Evolutionary conservation across 2,888 invertebrate genomes (phyloP).

Genomic region (Andrena praecox): DNA sequence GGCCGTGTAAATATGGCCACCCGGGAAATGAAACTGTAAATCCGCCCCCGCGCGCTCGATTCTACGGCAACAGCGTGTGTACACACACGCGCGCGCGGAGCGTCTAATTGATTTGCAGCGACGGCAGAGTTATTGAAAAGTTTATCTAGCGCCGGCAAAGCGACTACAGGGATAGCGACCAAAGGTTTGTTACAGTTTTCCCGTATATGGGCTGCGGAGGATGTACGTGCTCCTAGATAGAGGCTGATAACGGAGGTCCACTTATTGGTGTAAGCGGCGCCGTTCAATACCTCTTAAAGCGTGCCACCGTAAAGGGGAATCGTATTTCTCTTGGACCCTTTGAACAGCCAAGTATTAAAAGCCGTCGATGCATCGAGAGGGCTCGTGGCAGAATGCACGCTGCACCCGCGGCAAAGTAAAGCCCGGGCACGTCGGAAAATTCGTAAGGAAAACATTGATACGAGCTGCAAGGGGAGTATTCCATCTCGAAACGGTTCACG

Average conservation of each 20-base stretch:
- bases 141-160: background rate
- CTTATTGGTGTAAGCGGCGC: slow-evolving; percentile 53
- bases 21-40: slow-evolving; percentile 7
- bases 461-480: slow-evolving; percentile 23
- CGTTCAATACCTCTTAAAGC: slow-evolving; percentile 52
- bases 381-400: slow-evolving; percentile 40
- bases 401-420: slow-evolving; percentile 34
- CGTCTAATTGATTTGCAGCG: background rate
- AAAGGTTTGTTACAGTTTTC: background rate
- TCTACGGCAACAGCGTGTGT: background rate
- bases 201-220: background rate
- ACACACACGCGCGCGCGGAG: background rate
- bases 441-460: slow-evolving; percentile 44
- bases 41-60: background rate
- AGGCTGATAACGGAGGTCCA: slow-evolving; percentile 54
- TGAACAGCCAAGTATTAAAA: slow-evolving; percentile 58
- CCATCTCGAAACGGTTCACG: background rate
- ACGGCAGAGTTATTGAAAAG: background rate
- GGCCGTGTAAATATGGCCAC: slow-evolving; percentile 8
- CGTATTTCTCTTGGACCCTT: slow-evolving; percentile 51
- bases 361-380: slow-evolving; percentile 48
- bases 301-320: slow-evolving; percentile 47
- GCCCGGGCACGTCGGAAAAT: slow-evolving; percentile 29
- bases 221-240: slow-evolving; percentile 31
- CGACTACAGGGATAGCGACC: background rate